Evolutionary conservation across 2,113 vertebrate genomes (phyloP), one percentile per base, ranked within the genome.

Genomic region (Jacana jacana): DNA sequence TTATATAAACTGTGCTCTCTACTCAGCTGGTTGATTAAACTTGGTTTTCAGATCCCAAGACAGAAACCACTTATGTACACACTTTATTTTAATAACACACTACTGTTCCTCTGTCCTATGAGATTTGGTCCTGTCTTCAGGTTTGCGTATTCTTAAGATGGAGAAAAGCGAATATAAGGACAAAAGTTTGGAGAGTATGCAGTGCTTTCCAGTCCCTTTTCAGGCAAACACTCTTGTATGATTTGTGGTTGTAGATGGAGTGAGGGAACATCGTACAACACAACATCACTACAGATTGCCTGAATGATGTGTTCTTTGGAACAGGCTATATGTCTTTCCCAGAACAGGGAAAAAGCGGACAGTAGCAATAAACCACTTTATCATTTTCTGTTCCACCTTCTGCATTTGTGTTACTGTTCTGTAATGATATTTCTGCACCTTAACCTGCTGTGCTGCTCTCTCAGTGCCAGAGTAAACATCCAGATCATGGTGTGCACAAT

Each of bases 11-110:
- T 72, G 30, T 52, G 27, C 24, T 83, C 79, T 91, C 52, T 24
- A 28, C 68, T 63, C 64, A 77, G 25, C 54, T 92, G 37, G 15
- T 92, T 90, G 86, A 86, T 83, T 88, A 94, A 90, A 85, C 79
- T 83, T 86, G 17, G 13, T 73, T 73, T 96, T 90, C 86, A 86
- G 46, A 70, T 91, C 80, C 63, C 82, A 70, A 83, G 80, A 77
- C 44, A 69, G 54, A 80, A 92, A 70, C 19, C 23, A 30, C 58
- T 80, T 83, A 58, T 6, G 46, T 65, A 30, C n/a, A 14, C 5
- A 1, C 22, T 86, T 61, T 25, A 22, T 61, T 93, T 91, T 90
- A 94, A 83, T 54, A 69, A 40, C 0, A 2, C 7, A 7, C 70
- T 83, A 80, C 76, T 93, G 20, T 52, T 82, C 57, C 55, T 90